Base-by-base conservation (phyloP, 2,113 vertebrate genomes). In the Archocentrus centrarchus region DNA sequence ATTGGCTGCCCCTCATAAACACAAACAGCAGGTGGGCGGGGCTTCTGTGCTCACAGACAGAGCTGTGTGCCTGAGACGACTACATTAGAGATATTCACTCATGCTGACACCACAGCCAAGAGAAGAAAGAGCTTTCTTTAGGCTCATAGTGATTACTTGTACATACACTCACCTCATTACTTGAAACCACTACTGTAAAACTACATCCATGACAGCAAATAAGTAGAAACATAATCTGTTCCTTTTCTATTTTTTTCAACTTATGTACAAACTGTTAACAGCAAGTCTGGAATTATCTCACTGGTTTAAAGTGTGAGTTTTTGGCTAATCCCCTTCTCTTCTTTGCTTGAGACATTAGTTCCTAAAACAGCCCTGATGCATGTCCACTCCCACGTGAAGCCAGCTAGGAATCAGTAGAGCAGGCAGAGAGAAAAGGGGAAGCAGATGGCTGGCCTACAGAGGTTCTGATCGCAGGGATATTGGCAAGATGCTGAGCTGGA, bases 401-500 rank as follows among this genome's bases (percentile, higher is more conserved):
- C 86, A 80, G 58, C 39, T 24, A 75, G 55, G 75, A 89, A 79
- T 80, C 83, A 78, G 68, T 59, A 80, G 77, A 75, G 86, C 75
- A 81, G 68, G 80, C 79, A 88, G 77, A 83, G 86, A 88, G 76
- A 58, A 75, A 75, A 81, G 77, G 88, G 84, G 89, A 87, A 93
- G 90, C 92, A 95, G 89, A 94, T 94, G 92, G 92, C 85, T 63
- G 87, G 81, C 85, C 90, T 88, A 80, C 89, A 89, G 90, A 93
- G 90, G 90, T 91, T 91, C 84, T 85, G 86, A 91, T 90, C 61
- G 27, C 77, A n/a, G 79, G 85, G 70, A 92, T 89, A 89, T 90
- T 94, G 94, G 93, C 89, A 93, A 91, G 92, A 93, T 93, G 90
- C 89, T 93, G 88, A 94, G 89, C 70, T 58, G 87, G 87, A 88